Evolutionary conservation across 2,888 invertebrate species (phyloP).

Genomic region (Napeogenes inachia): DNA sequence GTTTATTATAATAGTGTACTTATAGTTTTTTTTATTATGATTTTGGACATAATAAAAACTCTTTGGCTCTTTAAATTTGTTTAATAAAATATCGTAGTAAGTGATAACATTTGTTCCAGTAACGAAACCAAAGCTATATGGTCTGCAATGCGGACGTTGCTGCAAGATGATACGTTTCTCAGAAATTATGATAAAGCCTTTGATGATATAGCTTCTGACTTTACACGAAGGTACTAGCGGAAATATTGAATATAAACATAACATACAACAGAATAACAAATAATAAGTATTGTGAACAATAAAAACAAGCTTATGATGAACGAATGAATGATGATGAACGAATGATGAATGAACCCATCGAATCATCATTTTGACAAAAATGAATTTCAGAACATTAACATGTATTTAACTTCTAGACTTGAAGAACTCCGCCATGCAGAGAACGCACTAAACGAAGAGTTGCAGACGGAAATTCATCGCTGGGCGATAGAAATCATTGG

Average conservation of each 20-base stretch:
- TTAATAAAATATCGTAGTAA: background rate
- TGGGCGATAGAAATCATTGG: constrained; percentile 68
- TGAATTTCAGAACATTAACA: background rate
- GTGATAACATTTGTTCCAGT: constrained; percentile 37
- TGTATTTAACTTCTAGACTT: constrained; percentile 39
- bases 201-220: constrained; percentile 60
- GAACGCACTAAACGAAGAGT: constrained; percentile 63
- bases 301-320: too few relatives aligned
- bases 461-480: constrained; percentile 63
- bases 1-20: too few relatives aligned
- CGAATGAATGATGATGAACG: too few relatives aligned
- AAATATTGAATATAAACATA: background rate
- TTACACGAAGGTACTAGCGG: constrained; percentile 51
- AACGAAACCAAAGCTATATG: constrained; percentile 62
- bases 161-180: constrained; percentile 53
- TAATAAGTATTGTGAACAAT: too few relatives aligned
- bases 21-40: too few relatives aligned
- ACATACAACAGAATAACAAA: background rate
- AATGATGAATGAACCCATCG: too few relatives aligned
- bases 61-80: too few relatives aligned
- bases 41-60: too few relatives aligned
- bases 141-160: constrained; percentile 53
- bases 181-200: constrained; percentile 56
- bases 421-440: constrained; percentile 57
- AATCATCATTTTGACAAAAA: too few relatives aligned